phyloP scores from a whole-genome alignment of 2,113 vertebrate species.

The Helogale parvula region DNA sequence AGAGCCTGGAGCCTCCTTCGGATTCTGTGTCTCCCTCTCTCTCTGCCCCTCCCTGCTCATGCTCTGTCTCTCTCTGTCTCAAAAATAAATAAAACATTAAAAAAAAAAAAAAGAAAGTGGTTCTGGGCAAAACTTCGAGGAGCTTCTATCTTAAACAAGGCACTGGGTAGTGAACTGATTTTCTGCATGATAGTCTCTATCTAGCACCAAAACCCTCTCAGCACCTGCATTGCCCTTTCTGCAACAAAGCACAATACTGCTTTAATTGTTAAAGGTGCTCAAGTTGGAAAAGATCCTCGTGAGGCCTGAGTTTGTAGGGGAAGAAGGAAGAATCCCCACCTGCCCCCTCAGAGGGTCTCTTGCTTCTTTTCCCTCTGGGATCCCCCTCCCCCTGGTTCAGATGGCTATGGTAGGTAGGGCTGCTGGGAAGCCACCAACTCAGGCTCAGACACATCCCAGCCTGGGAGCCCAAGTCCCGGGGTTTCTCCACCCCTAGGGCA shows the following conservation, averaged over 20 bases:
- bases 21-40: no score
- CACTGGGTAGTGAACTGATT: neutral
- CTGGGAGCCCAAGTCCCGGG: neutral
- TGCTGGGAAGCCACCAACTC: neutral
- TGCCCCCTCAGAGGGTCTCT: no score
- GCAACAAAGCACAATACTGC: no score
- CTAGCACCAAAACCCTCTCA: neutral
- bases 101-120: no score
- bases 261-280: neutral
- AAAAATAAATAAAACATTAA: no score
- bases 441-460: neutral
- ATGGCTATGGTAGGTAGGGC: neutral
- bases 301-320: neutral
- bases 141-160: neutral
- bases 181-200: neutral
- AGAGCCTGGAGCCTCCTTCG: no score
- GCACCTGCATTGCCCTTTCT: neutral
- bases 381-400: neutral
- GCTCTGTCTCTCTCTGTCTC: no score
- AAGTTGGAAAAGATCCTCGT: neutral
- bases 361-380: neutral
- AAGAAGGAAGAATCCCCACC: neutral
- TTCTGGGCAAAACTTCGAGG: neutral
- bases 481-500: neutral
- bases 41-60: no score